Percentiles rank a stretch among this genome's conserved stretches.
Evolutionary conservation across 2,888 invertebrate genomes (phyloP).

Genomic region (Nomada hirtipes): DNA sequence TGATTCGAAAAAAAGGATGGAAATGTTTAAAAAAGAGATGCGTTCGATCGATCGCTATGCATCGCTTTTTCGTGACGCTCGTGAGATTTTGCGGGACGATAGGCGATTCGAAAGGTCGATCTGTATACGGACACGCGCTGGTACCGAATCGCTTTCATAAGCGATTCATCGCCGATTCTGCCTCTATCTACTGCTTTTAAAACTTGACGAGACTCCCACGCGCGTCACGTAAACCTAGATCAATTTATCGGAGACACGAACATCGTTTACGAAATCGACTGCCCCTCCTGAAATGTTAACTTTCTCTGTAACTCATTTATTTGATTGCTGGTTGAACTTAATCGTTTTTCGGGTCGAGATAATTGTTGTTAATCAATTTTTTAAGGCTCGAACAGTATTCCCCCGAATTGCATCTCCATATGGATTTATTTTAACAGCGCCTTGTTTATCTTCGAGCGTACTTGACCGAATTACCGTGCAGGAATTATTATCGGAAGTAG

Average conservation of each 20-base stretch:
- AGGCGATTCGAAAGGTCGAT: slow-evolving; percentile 55
- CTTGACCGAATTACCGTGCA: slow-evolving; percentile 49
- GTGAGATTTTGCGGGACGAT: slow-evolving; percentile 29
- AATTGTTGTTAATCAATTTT: background rate
- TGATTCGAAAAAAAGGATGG: background rate
- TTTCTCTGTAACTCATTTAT: background rate
- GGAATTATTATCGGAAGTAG: slow-evolving; percentile 25
- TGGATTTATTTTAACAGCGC: background rate
- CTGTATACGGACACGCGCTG: slow-evolving; percentile 66
- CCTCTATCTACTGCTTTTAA: slow-evolving; percentile 42
- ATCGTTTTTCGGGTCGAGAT: no score
- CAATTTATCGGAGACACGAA: slow-evolving; percentile 22
- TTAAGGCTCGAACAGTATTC: background rate
- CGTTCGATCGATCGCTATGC: background rate
- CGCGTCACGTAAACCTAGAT: slow-evolving; percentile 37
- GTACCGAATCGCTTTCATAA: slow-evolving; percentile 65
- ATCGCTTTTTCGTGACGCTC: slow-evolving; percentile 28
- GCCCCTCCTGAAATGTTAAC: background rate
- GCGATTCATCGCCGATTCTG: slow-evolving; percentile 42
- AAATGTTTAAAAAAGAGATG: background rate
- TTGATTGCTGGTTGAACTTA: no score
- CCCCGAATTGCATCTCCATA: slow-evolving; percentile 5
- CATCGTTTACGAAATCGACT: slow-evolving; percentile 14
- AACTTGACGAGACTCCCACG: slow-evolving; percentile 56
- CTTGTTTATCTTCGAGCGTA: slow-evolving; percentile 13